Evolutionary conservation across 2,888 invertebrate genomes (phyloP), one percentile per base, ranked within the genome.

Genomic region (Rapana venosa): DNA sequence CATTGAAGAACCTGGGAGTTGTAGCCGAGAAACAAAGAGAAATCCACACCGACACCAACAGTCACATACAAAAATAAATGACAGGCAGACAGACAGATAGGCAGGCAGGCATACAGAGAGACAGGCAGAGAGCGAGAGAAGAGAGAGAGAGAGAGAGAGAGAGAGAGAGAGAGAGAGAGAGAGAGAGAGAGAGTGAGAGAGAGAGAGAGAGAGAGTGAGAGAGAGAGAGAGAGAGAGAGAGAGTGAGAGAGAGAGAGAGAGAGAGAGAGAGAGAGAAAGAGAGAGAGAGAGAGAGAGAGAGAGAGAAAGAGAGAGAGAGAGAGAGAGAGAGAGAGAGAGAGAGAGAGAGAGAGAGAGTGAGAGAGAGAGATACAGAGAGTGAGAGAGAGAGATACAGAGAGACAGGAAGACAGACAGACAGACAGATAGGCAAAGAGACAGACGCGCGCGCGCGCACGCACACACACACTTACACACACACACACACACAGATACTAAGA

Each of bases 311-410:
- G 87, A 70, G 70, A 70, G 70, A 70, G 66, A 87, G 35, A 87
- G 70, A 87, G 70, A 70, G 87, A 70, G 87, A 87, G 36, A 74
- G 87, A 70, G 70, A 70, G 70, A 70, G 66, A 87, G 35, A 87
- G 70, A 70, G 35, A 70, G 87, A 32, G 70, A 66, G 30, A 70
- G 36, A 35, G 70, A 87, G 32, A 87, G 66, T 70, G 32, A 70
- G 56, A 87, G 36, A 87, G 30, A 87, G 70, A 87, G 66, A 87
- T 35, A 87, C 36, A 35, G n/a, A 74, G 74, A 74, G 6, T n/a
- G n/a, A n/a, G n/a, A n/a, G n/a, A n/a, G n/a, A 74, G n/a, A 30
- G 6, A 74, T 5, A n/a, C n/a, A 74, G n/a, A n/a, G 6, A 74
- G n/a, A 74, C n/a, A 66, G 74, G 13, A 6, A n/a, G n/a, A 74